Conservation (phyloP, 1,140 invertebrate species). For the Stratiolaelaps scimitus region DNA sequence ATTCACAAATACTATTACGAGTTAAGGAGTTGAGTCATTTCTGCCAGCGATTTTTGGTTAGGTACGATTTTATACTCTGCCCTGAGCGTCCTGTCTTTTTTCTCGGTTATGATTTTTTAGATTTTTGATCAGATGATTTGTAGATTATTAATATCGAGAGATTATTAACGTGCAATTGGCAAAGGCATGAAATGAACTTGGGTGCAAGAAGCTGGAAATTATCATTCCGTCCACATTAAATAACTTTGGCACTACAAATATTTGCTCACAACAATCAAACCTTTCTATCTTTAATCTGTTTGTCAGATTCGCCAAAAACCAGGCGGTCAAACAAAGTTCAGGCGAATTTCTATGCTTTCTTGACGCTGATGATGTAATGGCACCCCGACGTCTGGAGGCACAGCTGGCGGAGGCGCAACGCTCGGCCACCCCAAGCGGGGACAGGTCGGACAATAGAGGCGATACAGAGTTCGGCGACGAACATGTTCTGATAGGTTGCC, state of each 20-base stretch:
- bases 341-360: slow-evolving; percentile 62
- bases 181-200: no score
- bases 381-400: slow-evolving; percentile 47
- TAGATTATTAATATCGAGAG: no score
- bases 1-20: no score
- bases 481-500: slow-evolving; percentile 46
- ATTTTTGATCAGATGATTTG: no score
- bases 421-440: slow-evolving; percentile 40
- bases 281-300: slow-evolving; percentile 38
- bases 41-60: no score
- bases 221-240: slow-evolving; percentile 9
- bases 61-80: no score
- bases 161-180: no score
- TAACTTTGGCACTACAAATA: not conserved
- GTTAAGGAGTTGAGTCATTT: no score
- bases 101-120: no score
- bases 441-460: slow-evolving; percentile 37
- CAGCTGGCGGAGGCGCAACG: slow-evolving; percentile 48
- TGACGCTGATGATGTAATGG: slow-evolving; percentile 60
- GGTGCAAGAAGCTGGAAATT: slow-evolving; percentile 8
- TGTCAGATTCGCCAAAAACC: slow-evolving; percentile 61
- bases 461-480: not conserved
- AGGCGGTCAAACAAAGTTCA: slow-evolving; percentile 49
- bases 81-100: no score
- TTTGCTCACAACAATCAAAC: no score